A percentile compares a stretch with the other conserved stretches of the same genome.
Conservation (phyloP, 2,113 vertebrate species). For the Phodopus roborovskii region DNA sequence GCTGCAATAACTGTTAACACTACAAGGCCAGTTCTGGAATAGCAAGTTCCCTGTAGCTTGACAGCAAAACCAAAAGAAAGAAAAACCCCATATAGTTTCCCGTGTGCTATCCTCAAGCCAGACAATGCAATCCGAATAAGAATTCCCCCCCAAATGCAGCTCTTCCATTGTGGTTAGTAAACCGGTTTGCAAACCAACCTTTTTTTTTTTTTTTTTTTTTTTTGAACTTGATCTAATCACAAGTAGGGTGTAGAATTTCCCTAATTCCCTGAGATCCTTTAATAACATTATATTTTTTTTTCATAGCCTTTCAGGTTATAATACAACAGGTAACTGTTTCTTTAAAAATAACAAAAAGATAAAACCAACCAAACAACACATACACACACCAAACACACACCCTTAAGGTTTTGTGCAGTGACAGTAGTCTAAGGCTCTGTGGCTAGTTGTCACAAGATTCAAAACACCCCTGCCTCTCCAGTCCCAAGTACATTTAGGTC, state of each 20-base stretch:
- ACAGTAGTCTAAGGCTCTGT: neutral
- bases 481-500: neutral
- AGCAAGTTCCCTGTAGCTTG: conserved; percentile 7
- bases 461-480: neutral
- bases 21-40: conserved; percentile 9
- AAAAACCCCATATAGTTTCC: conserved; percentile 50
- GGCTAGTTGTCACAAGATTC: neutral
- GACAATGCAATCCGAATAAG: conserved; percentile 41
- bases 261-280: conserved; percentile 22
- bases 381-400: neutral
- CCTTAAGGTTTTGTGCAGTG: neutral
- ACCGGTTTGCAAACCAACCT: conserved; percentile 28
- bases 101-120: conserved; percentile 32
- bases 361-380: neutral
- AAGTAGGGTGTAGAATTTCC: neutral
- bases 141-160: conserved; percentile 54
- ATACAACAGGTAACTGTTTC: conserved; percentile 19
- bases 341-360: neutral
- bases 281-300: neutral
- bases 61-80: conserved; percentile 60
- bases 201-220: neutral
- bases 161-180: conserved; percentile 67
- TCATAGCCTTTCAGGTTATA: conserved; percentile 15
- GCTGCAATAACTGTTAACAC: neutral
- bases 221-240: conserved; percentile 68